Percentiles rank a stretch among this genome's conserved stretches.
Conservation (phyloP, 2,888 invertebrate genomes). For the Dynastes maya region DNA sequence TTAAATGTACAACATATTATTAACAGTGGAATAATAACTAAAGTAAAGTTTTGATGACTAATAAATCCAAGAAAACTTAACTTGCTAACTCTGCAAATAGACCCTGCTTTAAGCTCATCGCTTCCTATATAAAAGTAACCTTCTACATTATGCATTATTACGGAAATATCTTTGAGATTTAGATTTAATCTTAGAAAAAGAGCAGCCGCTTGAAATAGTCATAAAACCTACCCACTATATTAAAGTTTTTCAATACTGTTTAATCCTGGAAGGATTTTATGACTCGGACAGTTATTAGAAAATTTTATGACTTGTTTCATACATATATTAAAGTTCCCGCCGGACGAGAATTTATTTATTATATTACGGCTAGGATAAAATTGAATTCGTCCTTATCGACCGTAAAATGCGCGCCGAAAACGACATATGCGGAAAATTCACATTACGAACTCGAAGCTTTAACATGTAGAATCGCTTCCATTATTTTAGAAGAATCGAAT, state of each 20-base stretch:
- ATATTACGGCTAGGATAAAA: background rate
- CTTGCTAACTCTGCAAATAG: no score
- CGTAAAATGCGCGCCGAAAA: background rate
- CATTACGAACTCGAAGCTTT: background rate
- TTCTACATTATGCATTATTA: background rate
- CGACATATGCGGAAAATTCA: background rate
- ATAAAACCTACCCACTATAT: slow-evolving; percentile 9
- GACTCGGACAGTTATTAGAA: slow-evolving; percentile 13
- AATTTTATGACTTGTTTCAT: slow-evolving; percentile 5
- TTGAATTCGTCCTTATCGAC: background rate
- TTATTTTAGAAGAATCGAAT: background rate
- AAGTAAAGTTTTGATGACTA: no score
- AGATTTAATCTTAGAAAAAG: slow-evolving; percentile 4
- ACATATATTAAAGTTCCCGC: background rate
- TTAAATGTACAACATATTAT: no score
- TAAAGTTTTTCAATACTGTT: slow-evolving; percentile 24
- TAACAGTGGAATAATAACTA: no score
- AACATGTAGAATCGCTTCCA: background rate
- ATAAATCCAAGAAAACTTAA: no score
- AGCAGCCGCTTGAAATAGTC: background rate
- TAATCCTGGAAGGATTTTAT: slow-evolving; percentile 11
- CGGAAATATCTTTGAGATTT: background rate
- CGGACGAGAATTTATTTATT: slow-evolving; percentile 4
- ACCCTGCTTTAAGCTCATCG: no score
- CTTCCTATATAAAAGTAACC: no score